These are phyloP conservation scores for Drosophila quadrilineata DNA, from an alignment of 1,140 invertebrate genomes.

Conservation along the genomic window DNA sequence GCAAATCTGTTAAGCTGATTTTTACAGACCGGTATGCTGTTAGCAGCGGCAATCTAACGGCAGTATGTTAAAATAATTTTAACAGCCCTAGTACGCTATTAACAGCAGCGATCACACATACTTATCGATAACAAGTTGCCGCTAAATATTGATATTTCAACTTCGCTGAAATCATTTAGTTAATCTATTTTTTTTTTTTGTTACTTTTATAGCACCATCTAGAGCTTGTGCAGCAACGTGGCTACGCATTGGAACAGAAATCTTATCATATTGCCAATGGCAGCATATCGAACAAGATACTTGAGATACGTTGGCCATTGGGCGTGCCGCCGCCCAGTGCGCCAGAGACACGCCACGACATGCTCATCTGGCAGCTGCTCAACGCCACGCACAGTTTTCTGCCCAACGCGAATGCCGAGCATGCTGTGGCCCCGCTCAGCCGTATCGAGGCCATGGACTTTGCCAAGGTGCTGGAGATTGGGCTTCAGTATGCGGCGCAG, in stretches of 20 bases:
- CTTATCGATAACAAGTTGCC: too few relatives aligned
- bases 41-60: background rate
- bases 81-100: too few relatives aligned
- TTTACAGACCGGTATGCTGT: too few relatives aligned
- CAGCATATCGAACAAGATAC: slow-evolving; percentile 82
- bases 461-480: slow-evolving; percentile 85
- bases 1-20: too few relatives aligned
- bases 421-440: slow-evolving; percentile 83
- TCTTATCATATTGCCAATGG: slow-evolving; percentile 78
- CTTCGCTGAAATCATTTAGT: too few relatives aligned
- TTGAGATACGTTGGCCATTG: slow-evolving; percentile 88
- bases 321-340: slow-evolving; percentile 87
- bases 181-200: background rate
- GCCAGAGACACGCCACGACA: slow-evolving; percentile 91
- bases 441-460: slow-evolving; percentile 86
- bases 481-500: slow-evolving; percentile 83
- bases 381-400: slow-evolving; percentile 91
- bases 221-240: slow-evolving; percentile 82
- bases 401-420: slow-evolving; percentile 85
- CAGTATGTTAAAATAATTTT: background rate
- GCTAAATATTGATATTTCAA: too few relatives aligned
- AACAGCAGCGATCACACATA: too few relatives aligned
- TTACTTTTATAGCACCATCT: slow-evolving; percentile 77
- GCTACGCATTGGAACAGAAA: slow-evolving; percentile 81
- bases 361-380: slow-evolving; percentile 92